Evolutionary conservation across 2,888 invertebrate genomes (phyloP), one percentile per base, ranked within the genome.

Genomic region (Globia sparganii): DNA sequence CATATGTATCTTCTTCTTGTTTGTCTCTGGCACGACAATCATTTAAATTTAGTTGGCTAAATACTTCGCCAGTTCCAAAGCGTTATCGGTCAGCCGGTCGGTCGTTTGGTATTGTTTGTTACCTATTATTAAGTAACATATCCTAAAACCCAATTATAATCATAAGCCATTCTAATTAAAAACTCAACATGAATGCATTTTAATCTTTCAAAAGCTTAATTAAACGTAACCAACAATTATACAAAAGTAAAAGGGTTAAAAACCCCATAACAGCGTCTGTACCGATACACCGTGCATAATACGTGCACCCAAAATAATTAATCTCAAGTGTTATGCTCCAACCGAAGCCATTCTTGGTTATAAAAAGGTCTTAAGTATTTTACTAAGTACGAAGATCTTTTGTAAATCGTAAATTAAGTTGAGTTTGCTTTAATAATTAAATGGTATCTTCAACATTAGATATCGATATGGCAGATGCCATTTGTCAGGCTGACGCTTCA

Each of bases 241-340:
- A 80, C 72, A 81, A 78, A 87, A 83, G 80, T 81, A 75, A 80
- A 89, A 91, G 91, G 90, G 89, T 90, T 91, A 90, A 91, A 89
- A 91, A 90, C 89, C 90, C 88, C 90, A 90, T 90, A 88, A 83
- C 81, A 80, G 73, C 73, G 75, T 67, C 76, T 59, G 80, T 72
- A 78, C 73, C 77, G 59, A 78, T 80, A 75, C 86, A 88, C 89
- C 91, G 84, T 91, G 89, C 89, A 91, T 91, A 92, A 91, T 92
- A 90, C 88, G 83, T 87, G 86, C 89, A 91, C 90, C 91, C 87
- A 89, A 93, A 92, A 88, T 88, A 88, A 92, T 91, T 91, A 91
- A 90, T 90, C 90, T 92, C 85, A 85, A 91, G 90, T 89, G 89
- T 89, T 87, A 87, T 80, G 83, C 73, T 73, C 61, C 76, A 91